phyloP scores from a whole-genome alignment of 2,113 vertebrate species.

The Lethenteron reissneri region DNA sequence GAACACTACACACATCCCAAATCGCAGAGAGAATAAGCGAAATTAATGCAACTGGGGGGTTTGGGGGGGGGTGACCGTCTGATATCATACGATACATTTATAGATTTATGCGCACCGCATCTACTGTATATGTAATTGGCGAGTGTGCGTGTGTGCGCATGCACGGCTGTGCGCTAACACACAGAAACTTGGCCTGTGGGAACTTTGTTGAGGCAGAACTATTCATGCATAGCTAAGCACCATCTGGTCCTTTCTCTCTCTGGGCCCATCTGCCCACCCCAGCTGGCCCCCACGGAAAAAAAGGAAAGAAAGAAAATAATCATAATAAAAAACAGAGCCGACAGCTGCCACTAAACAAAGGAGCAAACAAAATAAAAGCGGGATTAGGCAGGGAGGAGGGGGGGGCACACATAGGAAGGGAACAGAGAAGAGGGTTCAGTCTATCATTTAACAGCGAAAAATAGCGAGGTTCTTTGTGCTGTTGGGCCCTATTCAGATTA shows the following conservation, averaged over 20 bases:
- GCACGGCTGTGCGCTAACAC: too few relatives aligned
- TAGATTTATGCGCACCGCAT: neutral
- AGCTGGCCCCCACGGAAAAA: constrained; percentile 1
- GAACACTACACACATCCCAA: neutral
- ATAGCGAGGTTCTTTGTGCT: neutral
- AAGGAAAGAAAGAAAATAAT: neutral
- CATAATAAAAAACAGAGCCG: constrained; percentile 3
- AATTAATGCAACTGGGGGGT: neutral
- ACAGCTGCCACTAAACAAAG: constrained; percentile 4
- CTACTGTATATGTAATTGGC: neutral
- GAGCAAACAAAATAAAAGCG: constrained; percentile 3
- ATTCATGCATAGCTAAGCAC: constrained; percentile 5
- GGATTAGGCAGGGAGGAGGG: constrained; percentile 4
- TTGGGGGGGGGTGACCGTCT: neutral
- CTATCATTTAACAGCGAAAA: constrained; percentile 3
- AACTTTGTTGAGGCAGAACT: neutral
- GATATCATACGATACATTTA: constrained; percentile 1
- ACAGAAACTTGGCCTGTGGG: constrained; percentile 1
- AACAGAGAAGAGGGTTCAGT: constrained; percentile 1
- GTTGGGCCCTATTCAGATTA: neutral
- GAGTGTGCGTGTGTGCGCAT: neutral
- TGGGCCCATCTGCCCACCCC: constrained; percentile 3
- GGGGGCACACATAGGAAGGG: neutral
- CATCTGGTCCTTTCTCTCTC: constrained; percentile 6
- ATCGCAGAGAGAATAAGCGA: neutral